Evolutionary conservation across 2,113 vertebrate species (phyloP).

Genomic region (Ochotona princeps): DNA sequence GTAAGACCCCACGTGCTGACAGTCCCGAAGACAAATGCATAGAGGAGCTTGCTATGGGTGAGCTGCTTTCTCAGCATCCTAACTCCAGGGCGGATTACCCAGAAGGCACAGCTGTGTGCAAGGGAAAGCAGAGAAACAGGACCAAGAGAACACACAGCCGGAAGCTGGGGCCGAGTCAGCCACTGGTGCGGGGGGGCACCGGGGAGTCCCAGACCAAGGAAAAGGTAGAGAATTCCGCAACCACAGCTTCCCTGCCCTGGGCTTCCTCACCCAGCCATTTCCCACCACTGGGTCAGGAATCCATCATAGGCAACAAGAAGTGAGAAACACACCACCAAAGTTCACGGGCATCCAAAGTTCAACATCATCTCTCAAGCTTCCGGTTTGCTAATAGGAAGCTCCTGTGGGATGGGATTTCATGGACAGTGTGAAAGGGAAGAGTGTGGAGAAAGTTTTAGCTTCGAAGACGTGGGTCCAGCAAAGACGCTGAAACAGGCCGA

Average conservation of each 20-base stretch:
- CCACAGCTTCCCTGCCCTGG: background rate
- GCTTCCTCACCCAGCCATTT: background rate
- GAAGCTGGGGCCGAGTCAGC: background rate
- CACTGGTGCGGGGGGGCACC: fast-evolving
- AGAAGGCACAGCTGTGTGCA: background rate
- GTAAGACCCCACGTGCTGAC: background rate
- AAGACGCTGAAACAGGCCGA: background rate
- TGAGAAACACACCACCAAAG: background rate
- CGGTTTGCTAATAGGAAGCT: background rate
- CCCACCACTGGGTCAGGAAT: background rate
- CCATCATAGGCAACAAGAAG: background rate
- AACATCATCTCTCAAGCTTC: background rate
- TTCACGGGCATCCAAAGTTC: background rate
- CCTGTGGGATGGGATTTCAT: background rate
- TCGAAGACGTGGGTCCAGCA: background rate
- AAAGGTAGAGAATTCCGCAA: background rate
- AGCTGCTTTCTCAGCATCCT: background rate
- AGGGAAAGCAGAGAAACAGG: background rate
- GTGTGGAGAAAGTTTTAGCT: background rate
- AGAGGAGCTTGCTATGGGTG: background rate
- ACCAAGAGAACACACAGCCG: background rate
- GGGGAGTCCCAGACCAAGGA: background rate
- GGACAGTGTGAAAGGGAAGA: background rate
- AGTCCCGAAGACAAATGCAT: background rate
- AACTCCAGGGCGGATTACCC: background rate